Percentiles rank a stretch among this genome's conserved stretches.
Evolutionary conservation across 2,888 invertebrate species (phyloP).

Genomic region (Cephus pulcher): DNA sequence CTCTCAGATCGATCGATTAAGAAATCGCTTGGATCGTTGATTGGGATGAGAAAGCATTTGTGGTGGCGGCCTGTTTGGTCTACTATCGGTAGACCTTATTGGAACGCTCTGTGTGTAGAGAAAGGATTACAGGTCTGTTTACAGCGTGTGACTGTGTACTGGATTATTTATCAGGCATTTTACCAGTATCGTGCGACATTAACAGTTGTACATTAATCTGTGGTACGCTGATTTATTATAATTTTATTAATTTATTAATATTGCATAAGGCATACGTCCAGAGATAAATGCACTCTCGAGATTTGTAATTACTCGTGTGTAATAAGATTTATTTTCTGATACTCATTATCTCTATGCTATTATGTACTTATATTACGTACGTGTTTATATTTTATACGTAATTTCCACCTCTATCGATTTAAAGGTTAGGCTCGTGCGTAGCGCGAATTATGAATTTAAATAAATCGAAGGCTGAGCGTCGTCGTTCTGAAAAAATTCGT

Average conservation of each 20-base stretch:
- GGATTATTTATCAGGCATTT: background rate
- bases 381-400: background rate
- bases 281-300: background rate
- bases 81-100: background rate
- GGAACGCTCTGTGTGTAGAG: background rate
- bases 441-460: background rate
- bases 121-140: background rate
- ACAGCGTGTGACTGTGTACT: background rate
- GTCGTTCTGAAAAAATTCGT: background rate
- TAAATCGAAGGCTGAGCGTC: background rate
- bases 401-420: background rate
- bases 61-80: background rate
- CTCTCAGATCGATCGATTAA: background rate
- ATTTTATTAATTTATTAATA: background rate
- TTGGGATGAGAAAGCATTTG: background rate
- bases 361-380: background rate
- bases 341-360: background rate
- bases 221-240: background rate
- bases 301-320: background rate
- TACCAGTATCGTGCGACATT: background rate
- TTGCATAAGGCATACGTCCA: background rate
- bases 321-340: background rate
- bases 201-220: background rate
- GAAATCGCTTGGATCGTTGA: background rate
- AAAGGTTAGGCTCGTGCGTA: background rate